Evolutionary conservation across 2,888 invertebrate genomes (phyloP).

Genomic region (Blastobasis adustella): DNA sequence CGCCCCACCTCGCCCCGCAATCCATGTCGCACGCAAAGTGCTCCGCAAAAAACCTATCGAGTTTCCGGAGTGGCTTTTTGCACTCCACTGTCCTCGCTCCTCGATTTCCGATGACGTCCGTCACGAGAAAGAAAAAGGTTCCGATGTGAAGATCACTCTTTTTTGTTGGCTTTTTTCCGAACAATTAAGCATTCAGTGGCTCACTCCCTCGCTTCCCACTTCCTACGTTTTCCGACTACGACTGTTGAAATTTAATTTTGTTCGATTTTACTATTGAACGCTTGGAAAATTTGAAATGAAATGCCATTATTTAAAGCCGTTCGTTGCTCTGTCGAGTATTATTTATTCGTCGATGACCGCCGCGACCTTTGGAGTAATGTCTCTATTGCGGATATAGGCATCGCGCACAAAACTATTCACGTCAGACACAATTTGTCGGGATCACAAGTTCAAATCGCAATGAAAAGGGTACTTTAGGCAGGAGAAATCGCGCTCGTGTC

Average conservation of each 20-base stretch:
- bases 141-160: not conserved
- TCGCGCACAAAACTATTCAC: slow-evolving; percentile 16
- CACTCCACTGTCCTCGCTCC: slow-evolving; percentile 15
- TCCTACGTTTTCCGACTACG: no score
- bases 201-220: no score
- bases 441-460: slow-evolving; percentile 30
- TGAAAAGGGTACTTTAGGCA: slow-evolving; percentile 7
- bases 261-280: no score
- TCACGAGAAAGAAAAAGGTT: not conserved
- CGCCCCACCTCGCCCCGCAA: slow-evolving; percentile 19
- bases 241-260: no score
- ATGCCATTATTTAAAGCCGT: no score
- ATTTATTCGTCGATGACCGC: no score
- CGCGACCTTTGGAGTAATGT: no score
- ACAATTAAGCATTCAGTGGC: no score
- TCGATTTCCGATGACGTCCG: slow-evolving; percentile 14
- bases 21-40: slow-evolving; percentile 18
- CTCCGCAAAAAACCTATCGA: slow-evolving; percentile 18
- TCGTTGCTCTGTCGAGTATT: no score
- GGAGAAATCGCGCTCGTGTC: slow-evolving; percentile 4
- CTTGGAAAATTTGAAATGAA: no score
- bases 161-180: not conserved
- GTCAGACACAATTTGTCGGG: slow-evolving; percentile 19
- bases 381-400: slow-evolving; percentile 8
- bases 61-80: slow-evolving; percentile 25